These are phyloP conservation scores for Drosophila pallidifrons DNA, from an alignment of 1,140 invertebrate genomes.

Conservation along the genomic window DNA sequence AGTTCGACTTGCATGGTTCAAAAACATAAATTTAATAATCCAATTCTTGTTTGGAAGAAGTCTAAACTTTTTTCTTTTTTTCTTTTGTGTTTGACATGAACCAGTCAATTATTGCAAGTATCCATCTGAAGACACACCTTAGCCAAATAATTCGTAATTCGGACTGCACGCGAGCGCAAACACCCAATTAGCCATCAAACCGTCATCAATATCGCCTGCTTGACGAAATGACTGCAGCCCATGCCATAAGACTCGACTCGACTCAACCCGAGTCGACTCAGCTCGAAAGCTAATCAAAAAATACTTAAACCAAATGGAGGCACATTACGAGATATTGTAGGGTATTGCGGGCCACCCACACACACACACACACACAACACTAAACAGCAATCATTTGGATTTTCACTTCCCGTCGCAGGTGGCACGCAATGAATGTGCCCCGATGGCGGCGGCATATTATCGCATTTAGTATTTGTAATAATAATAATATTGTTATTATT, in stretches of 20 bases:
- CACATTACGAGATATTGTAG: slow-evolving; percentile 37
- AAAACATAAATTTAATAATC: too few species aligned
- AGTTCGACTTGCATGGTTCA: too few species aligned
- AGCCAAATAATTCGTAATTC: slow-evolving; percentile 18
- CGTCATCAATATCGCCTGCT: slow-evolving; percentile 34
- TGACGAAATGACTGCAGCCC: slow-evolving; percentile 29
- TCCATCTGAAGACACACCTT: slow-evolving; percentile 12
- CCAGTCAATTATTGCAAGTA: slow-evolving; percentile 10
- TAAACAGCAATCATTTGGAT: slow-evolving; percentile 26
- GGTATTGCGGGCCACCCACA: background rate
- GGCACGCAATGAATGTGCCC: slow-evolving; percentile 27
- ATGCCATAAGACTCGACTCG: slow-evolving; percentile 11
- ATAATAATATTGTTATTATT: slow-evolving; percentile 16
- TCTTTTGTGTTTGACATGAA: background rate
- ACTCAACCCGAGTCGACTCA: background rate
- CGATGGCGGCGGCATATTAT: background rate
- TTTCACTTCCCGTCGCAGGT: slow-evolving; percentile 40
- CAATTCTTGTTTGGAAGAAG: too few species aligned
- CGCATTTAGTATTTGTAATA: background rate
- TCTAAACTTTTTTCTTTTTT: too few species aligned
- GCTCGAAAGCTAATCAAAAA: slow-evolving; percentile 69
- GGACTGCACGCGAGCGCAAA: slow-evolving; percentile 24
- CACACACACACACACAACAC: background rate
- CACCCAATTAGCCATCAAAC: slow-evolving; percentile 35
- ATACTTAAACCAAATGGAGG: slow-evolving; percentile 63